Base-by-base conservation (phyloP, 2,113 vertebrate genomes). In the Leptobrachium ailaonicum region DNA sequence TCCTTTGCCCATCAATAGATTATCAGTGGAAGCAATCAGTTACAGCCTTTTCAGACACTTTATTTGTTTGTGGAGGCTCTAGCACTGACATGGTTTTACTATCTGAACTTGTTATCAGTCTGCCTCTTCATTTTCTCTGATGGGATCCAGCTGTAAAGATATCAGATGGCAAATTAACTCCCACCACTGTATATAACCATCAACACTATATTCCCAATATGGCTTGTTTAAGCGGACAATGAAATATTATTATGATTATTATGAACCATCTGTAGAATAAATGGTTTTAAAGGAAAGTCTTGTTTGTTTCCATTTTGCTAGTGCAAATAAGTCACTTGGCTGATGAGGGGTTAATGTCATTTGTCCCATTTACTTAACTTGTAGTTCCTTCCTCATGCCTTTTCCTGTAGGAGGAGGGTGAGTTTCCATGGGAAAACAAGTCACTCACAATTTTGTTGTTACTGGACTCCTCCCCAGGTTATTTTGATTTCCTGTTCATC, bases 331-430 rank as follows among this genome's bases (percentile, higher is more conserved):
- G 14, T 62, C 7, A 60, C 4, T 41, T 47, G 42, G 64, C 14
- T 6, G n/a, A 6, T 13, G 3, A 75, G 43, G 66, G 64, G 79
- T 81, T 81, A 81, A 81, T 50, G 4, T 8, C 60, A 54, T 50
- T 81, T 74, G 79, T 81, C 64, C 20, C 50, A 81, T 81, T 72
- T 68, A 73, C n/a, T 41, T 42, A 58, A 69, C 47, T 75, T 81
- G 40, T 47, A 75, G 79, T 81, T 81, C 79, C 79, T 81, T 81
- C 79, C 79, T 81, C 66, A 62, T 92, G 91, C 91, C 90, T 92
- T 91, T 93, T 93, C 93, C 93, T 92, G 92, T 92, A 92, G 92
- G 93, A 90, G 93, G 88, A 92, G 90, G 91, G 90, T 91, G 86
- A 86, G 90, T 92, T 92, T 93, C 93, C 92, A 91, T 91, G 89